Percentiles rank a stretch among this genome's conserved stretches.
These are phyloP conservation scores for Myxocyprinus asiaticus DNA, from an alignment of 2,113 vertebrate species.

Conservation along the genomic window DNA sequence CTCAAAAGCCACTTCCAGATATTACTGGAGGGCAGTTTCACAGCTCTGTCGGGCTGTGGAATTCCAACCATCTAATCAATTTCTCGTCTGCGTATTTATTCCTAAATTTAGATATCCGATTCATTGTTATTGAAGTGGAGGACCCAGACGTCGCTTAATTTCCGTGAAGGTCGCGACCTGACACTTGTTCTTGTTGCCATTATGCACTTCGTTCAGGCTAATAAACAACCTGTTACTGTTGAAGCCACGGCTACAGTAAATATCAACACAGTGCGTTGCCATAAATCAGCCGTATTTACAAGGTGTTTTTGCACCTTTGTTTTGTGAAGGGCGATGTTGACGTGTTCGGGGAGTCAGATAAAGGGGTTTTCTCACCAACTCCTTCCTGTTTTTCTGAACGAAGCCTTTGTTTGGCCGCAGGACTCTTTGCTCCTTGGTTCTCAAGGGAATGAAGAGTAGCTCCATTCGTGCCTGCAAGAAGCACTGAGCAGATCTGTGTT, in stretches of 20 bases:
- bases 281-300: slow-evolving; percentile 97
- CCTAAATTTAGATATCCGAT: slow-evolving; percentile 64
- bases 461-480: slow-evolving; percentile 51
- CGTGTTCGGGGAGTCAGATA: slow-evolving; percentile 95
- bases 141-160: slow-evolving; percentile 83
- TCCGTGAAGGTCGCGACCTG: slow-evolving; percentile 83
- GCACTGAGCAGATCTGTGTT: slow-evolving; percentile 43
- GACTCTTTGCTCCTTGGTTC: slow-evolving; percentile 84
- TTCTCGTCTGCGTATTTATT: slow-evolving; percentile 50
- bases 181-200: slow-evolving; percentile 70
- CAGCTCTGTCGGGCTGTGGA: slow-evolving; percentile 21
- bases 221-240: slow-evolving; percentile 90
- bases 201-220: slow-evolving; percentile 74
- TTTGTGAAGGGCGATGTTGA: slow-evolving; percentile 85
- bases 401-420: slow-evolving; percentile 91
- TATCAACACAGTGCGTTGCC: slow-evolving; percentile 73
- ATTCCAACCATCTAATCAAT: slow-evolving; percentile 61
- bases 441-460: slow-evolving; percentile 86
- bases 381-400: slow-evolving; percentile 98
- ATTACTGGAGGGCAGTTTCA: slow-evolving; percentile 11
- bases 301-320: slow-evolving; percentile 91
- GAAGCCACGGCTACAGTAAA: slow-evolving; percentile 79
- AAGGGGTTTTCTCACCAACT: slow-evolving; percentile 86
- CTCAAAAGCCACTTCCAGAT: slow-evolving; percentile 46
- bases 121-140: slow-evolving; percentile 76